Conservation (phyloP, 2,888 invertebrate species). For the Dryobota labecula region DNA sequence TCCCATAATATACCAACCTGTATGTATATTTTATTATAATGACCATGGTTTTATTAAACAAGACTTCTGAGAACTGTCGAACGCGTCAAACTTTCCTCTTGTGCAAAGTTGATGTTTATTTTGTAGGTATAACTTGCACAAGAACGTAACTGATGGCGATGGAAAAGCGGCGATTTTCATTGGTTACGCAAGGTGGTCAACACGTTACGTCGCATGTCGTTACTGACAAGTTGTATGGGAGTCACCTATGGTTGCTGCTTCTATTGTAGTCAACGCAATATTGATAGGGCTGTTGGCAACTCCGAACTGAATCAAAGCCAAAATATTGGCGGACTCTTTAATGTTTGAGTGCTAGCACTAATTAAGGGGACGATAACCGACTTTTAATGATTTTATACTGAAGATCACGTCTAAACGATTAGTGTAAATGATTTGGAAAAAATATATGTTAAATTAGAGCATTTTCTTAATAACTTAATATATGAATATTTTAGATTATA, state of each 20-base stretch:
- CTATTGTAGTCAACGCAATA: conserved; percentile 50
- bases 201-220: conserved; percentile 62
- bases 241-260: conserved; percentile 59
- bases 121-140: conserved; percentile 72
- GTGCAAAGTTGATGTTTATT: conserved; percentile 65
- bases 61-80: conserved; percentile 72
- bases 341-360: background rate
- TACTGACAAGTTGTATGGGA: conserved; percentile 60
- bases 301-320: background rate
- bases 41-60: conserved; percentile 71
- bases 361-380: too few relatives aligned
- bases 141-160: conserved; percentile 68
- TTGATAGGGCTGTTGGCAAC: conserved; percentile 40
- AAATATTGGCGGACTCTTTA: background rate
- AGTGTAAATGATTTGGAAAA: too few relatives aligned
- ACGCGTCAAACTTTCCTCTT: conserved; percentile 75
- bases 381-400: too few relatives aligned
- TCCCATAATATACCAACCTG: conserved; percentile 25
- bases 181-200: conserved; percentile 71
- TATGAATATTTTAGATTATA: too few relatives aligned
- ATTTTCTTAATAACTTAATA: too few relatives aligned
- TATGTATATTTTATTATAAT: conserved; percentile 70
- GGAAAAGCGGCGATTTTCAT: conserved; percentile 75
- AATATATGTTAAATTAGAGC: too few relatives aligned
- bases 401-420: too few relatives aligned